Evolutionary conservation across 1,140 invertebrate genomes (phyloP).

Genomic region (Solenopsis fugax): DNA sequence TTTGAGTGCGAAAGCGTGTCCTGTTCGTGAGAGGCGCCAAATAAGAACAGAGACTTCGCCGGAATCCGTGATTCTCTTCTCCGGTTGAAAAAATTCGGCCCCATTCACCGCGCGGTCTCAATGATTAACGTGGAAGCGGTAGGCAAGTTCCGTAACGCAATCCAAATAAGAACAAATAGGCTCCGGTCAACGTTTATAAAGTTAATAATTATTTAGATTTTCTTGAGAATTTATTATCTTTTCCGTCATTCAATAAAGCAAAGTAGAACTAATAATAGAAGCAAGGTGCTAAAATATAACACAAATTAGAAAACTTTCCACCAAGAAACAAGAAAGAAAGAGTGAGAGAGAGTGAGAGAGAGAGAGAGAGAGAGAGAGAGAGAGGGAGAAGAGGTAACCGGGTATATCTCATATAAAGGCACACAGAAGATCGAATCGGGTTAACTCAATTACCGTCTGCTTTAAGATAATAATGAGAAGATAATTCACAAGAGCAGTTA

Average conservation of each 20-base stretch:
- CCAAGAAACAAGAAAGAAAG: constrained; percentile 5
- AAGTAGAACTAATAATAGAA: constrained; percentile 8
- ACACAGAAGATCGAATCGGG: constrained; percentile 47
- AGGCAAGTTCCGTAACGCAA: not conserved
- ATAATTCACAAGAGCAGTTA: constrained; percentile 68
- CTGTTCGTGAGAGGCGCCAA: constrained; percentile 34
- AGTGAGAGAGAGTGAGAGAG: not conserved
- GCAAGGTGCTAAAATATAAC: constrained; percentile 17
- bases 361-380: not conserved
- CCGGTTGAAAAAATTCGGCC: constrained; percentile 6
- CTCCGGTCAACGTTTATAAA: not conserved
- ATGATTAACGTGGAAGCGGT: constrained; percentile 1
- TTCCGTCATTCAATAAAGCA: not conserved
- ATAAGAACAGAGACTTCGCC: constrained; percentile 45
- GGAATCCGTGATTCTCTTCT: constrained; percentile 22
- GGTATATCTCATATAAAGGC: not conserved
- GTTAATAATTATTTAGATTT: constrained; percentile 17
- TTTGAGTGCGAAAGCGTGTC: constrained; percentile 61
- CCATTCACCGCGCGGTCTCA: constrained; percentile 5
- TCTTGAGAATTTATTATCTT: not conserved
- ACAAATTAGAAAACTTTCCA: constrained; percentile 21
- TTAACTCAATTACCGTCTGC: constrained; percentile 69
- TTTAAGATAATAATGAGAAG: constrained; percentile 70
- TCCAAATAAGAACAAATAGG: not conserved
- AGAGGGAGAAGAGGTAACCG: not conserved